phyloP scores from a whole-genome alignment of 2,797 vertebrate species.

The Eulemur albifrons region DNA sequence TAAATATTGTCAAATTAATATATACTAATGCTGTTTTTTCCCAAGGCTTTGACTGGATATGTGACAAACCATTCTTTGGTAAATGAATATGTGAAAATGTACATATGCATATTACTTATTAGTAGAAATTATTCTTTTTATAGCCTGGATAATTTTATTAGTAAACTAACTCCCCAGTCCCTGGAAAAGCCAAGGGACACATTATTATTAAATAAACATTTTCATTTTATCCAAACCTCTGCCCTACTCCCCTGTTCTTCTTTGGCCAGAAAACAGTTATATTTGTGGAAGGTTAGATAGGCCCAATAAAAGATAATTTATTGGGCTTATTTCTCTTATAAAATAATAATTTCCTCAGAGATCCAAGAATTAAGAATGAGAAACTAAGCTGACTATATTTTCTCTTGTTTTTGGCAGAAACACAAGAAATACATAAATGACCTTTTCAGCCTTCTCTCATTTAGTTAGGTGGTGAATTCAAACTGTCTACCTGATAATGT shows the following conservation, averaged over 20 bases:
- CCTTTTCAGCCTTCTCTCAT: background rate
- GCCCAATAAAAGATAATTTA: background rate
- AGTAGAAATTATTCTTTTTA: background rate
- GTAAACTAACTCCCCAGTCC: background rate
- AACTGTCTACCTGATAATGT: background rate
- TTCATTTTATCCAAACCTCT: background rate
- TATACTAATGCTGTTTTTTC: background rate
- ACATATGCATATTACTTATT: background rate
- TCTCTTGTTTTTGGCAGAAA: background rate
- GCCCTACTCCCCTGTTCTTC: background rate
- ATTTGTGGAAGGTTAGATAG: background rate
- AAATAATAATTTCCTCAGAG: background rate
- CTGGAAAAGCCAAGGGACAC: background rate
- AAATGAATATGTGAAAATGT: background rate
- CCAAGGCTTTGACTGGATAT: background rate
- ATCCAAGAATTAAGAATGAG: constrained; percentile 26
- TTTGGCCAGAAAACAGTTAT: background rate
- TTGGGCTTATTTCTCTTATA: background rate
- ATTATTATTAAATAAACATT: constrained; percentile 16
- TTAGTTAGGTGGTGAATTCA: constrained; percentile 11
- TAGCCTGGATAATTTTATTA: background rate
- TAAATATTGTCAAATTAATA: background rate
- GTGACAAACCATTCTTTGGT: background rate
- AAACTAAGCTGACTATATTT: constrained; percentile 3
- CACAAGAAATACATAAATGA: background rate